phyloP scores from a whole-genome alignment of 2,797 vertebrate species.

The Premnoplex brunnescens region DNA sequence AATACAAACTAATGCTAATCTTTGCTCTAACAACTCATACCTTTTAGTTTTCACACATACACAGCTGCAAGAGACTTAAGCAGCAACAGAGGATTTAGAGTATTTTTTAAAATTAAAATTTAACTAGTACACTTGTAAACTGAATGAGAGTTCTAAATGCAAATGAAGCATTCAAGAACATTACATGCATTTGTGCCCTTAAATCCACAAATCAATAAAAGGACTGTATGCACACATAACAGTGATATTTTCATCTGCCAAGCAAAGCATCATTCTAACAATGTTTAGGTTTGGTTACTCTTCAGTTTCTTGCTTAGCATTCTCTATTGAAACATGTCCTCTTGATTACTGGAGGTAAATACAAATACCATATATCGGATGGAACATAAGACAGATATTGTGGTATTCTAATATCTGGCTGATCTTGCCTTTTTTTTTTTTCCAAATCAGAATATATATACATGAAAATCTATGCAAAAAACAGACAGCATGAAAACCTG shows the following conservation, averaged over 20 bases:
- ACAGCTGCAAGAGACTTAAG: background rate
- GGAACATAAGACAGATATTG: background rate
- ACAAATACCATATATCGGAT: background rate
- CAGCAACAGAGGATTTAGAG: background rate
- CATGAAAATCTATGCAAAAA: background rate
- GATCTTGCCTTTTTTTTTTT: background rate
- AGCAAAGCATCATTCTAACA: background rate
- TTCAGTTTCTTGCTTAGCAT: background rate
- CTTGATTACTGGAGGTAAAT: background rate
- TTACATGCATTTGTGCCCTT: background rate
- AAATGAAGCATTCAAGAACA: background rate
- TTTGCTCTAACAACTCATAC: background rate
- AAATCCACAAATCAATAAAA: background rate
- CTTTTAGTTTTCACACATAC: background rate
- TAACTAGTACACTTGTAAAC: background rate
- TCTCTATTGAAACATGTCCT: background rate
- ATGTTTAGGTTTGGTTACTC: background rate
- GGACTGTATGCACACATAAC: background rate
- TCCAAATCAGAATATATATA: background rate
- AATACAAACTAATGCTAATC: background rate
- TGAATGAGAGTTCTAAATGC: background rate
- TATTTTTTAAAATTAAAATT: background rate
- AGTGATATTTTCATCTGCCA: background rate
- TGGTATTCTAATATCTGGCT: background rate
- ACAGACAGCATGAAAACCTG: background rate